Evolutionary conservation across 2,113 vertebrate species (phyloP), one percentile per base, ranked within the genome.

Genomic region (Corythoichthys intestinalis): DNA sequence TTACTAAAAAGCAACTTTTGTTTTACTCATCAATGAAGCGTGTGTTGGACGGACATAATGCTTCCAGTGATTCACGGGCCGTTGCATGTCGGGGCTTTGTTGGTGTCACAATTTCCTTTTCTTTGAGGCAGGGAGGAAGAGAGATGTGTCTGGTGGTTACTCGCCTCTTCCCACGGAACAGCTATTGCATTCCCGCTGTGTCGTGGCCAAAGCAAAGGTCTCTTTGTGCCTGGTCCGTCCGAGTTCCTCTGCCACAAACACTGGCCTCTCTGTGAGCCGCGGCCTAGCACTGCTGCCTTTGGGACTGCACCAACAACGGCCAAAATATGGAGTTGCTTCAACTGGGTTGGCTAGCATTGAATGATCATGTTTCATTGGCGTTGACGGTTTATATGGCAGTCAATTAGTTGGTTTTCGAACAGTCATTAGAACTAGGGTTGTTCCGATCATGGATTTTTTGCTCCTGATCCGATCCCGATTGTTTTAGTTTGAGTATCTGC

Each of bases 211-310:
- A 84, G 72, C 83, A 85, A 87, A 80, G 75, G 80, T 80, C 77
- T 80, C 78, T 86, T 87, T 86, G 80, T 87, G 78, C 72, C 77
- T 5, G 20, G 65, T 82, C 81, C 77, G 76, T 82, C 79, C 68
- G 66, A 75, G 71, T 69, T 74, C 74, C 67, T 75, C 72, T 84
- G 66, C 73, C 68, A 68, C 46, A 75, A 65, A 86, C 83, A 86
- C 80, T 88, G 75, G 74, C 72, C 85, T 77, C 80, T 85, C 83
- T 87, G 83, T 87, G 75, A 72, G 72, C 79, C 71, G 69, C 83
- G 64, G 65, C 60, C 77, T 77, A 63, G 34, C 54, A 41, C 54
- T 49, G 12, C 37, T 63, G 37, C 14, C 74, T 47, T 4, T 54
- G 39, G 60, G 58, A 66, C 28, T 49, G 38, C 15, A 56, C 74